phyloP scores from a whole-genome alignment of 2,113 vertebrate species.

The Charadrius vociferus region DNA sequence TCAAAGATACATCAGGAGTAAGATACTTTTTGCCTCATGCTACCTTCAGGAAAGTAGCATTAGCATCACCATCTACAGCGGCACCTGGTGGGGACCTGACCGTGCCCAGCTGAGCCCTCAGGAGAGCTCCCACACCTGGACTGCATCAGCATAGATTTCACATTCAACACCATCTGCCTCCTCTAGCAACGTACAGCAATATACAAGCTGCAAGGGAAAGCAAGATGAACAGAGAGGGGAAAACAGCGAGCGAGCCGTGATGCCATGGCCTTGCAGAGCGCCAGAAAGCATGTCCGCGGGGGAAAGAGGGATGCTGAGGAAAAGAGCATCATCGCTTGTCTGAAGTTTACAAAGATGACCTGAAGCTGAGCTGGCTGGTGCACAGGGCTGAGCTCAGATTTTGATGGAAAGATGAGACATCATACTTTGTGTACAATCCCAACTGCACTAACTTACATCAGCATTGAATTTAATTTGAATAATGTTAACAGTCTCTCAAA shows the following conservation, averaged over 20 bases:
- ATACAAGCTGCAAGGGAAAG: background rate
- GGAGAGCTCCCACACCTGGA: accelerated
- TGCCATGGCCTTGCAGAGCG: background rate
- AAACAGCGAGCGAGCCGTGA: accelerated
- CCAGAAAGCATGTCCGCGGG: background rate
- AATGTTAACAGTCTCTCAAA: conserved; percentile 42
- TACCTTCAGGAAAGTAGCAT: background rate
- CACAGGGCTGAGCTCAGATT: background rate
- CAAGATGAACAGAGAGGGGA: background rate
- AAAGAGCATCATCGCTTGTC: background rate
- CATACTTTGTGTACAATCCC: background rate
- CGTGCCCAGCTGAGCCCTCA: background rate
- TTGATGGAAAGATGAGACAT: conserved; percentile 6
- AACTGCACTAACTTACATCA: conserved; percentile 1
- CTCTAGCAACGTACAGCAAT: background rate
- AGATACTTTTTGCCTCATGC: background rate
- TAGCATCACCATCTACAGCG: background rate
- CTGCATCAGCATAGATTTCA: background rate
- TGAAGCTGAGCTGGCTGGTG: background rate
- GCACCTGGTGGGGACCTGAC: background rate
- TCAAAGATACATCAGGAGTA: background rate
- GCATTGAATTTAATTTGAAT: conserved; percentile 48
- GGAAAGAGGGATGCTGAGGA: background rate
- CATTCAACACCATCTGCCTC: background rate
- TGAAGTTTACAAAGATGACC: background rate